Base-by-base conservation (phyloP, 2,113 vertebrate species). In the Macquaria australasica region DNA sequence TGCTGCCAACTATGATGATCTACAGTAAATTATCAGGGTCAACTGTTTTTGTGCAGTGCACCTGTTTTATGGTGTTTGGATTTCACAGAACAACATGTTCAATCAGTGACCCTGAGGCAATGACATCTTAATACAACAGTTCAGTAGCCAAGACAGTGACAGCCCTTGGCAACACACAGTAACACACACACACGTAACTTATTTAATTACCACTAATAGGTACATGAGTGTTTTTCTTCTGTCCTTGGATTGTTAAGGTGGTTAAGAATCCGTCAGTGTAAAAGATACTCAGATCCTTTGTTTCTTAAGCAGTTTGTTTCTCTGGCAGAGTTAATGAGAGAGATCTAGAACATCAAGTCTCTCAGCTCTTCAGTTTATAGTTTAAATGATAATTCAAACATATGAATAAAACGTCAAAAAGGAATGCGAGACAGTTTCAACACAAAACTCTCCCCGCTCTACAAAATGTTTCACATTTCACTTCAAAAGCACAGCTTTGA, bases 71-170 rank as follows among this genome's bases (percentile, higher is more conserved):
- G 58, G 14, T 0, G 28, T 53, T 20, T n/a, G 71, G 70, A 60
- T 86, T 82, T 84, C 39, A 31, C 48, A 76, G 58, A 73, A 50
- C 73, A 48, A 51, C 58, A 25, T 58, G 69, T 87, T 82, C 64
- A 76, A 84, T 88, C 88, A 73, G 83, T 87, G 79, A 79, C 58
- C 80, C 74, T 3, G 56, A 78, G 73, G 75, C 28, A 31, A 63
- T 31, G 28, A 68, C 43, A 62, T 62, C 63, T 51, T 66, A 89
- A 84, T 28, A 85, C 83, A 88, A 60, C 39, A 16, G 79, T 41
- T 82, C 31, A 31, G 64, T 28, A 18, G 62, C 10, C 15, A 70
- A 62, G 67, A 87, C 2, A 2, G 18, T 2, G 41, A 72, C 80
- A 50, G 60, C 51, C 60, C 6, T 48, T 5, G 43, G 68, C n/a